Evolutionary conservation across 2,888 invertebrate species (phyloP).

Genomic region (Pachydiplax longipennis): DNA sequence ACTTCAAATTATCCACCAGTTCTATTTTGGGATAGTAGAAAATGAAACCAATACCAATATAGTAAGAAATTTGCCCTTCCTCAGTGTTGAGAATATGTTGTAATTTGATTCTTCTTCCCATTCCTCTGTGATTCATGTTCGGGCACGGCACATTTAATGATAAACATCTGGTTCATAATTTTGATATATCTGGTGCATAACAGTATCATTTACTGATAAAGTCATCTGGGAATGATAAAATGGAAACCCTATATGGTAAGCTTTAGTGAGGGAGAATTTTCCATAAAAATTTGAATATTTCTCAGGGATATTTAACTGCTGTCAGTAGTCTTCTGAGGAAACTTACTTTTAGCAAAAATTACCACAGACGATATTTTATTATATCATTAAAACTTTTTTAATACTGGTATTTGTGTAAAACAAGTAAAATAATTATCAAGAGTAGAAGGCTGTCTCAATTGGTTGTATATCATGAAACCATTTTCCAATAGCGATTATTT

Average conservation of each 20-base stretch:
- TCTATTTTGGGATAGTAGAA: background rate
- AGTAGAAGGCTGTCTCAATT: too few species aligned
- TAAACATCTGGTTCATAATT: background rate
- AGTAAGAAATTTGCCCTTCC: background rate
- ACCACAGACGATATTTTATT: background rate
- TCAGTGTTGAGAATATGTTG: background rate
- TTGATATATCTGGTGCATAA: background rate
- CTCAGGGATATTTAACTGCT: background rate
- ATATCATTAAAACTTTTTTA: background rate
- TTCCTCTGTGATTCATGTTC: background rate
- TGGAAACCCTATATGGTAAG: background rate
- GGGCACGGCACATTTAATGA: background rate
- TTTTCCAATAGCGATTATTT: too few species aligned
- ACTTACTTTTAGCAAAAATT: background rate
- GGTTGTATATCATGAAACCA: too few species aligned
- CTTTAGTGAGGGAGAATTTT: background rate
- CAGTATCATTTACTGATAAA: background rate
- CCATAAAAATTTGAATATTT: background rate
- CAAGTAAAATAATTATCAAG: too few species aligned
- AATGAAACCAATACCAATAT: background rate
- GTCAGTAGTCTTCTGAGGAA: background rate
- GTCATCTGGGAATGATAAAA: background rate
- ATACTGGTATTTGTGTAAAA: too few species aligned
- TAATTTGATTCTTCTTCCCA: background rate
- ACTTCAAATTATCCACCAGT: background rate